Base-by-base conservation (phyloP, 2,888 invertebrate species). In the Eumacrocentrus americanus region DNA sequence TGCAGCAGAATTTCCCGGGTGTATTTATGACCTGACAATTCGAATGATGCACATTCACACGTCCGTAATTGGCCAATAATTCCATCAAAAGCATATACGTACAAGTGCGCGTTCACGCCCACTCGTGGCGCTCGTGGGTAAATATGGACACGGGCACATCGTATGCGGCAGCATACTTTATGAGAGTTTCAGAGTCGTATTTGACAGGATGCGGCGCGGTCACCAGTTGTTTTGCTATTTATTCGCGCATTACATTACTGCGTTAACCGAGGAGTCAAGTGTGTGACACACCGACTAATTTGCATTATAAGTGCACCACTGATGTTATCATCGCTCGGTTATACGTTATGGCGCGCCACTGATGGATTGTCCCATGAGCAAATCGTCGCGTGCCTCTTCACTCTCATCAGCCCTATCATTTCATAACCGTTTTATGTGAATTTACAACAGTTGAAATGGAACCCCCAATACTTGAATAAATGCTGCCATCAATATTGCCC, bases 181-280 rank as follows among this genome's bases (percentile, higher is more conserved):
- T 78, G 80, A 72, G 76, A 75, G 75, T 78, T 18, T 38, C 77
- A 74, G 72, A 78, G 70, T 70, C 75, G 75, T 72, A 75, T 80
- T 80, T 80, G 79, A 80, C 80, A 80, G 75, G 67, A 71, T 70
- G 73, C 29, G 74, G 57, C 40, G 50, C 77, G 72, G 74, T 29
- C 29, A 74, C 78, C 79, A 80, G 79, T 80, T 80, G 80, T 80
- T 29, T 29, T 80, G 79, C 79, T 79, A 80, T 80, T 80, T 80
- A 80, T 80, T 80, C 76, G 74, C 76, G 74, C 78, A 79, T 79
- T 79, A 80, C 79, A 79, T 79, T 78, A 76, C 78, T 75, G 73
- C 74, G 78, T 77, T 78, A 77, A 76, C 74, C 76, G 44, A 51
- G 35, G 25, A 75, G 75, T 76, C 72, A 75, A 79, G 78, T 77